Base-by-base conservation (phyloP, 23 tunicate species). In the Aplidium turbinatum region DNA sequence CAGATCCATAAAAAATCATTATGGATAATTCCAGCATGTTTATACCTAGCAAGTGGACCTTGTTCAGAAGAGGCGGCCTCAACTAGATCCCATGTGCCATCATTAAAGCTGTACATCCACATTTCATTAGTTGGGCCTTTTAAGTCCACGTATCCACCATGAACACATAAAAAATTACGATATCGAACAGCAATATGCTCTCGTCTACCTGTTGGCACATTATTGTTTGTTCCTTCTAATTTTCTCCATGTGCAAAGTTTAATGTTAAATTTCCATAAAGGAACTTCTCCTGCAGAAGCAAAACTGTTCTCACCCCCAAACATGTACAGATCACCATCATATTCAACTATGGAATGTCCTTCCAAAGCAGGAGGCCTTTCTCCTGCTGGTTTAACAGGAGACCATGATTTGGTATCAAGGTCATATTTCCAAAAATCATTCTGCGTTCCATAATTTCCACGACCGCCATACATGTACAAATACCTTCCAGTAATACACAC, bases 231-330 rank as follows among this genome's bases (percentile, higher is more conserved):
- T n/a, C 6, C 22, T 3, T 38, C 24, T 27, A 66, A 47, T 64
- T 90, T 90, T 26, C 33, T 39, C 97, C 97, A 90, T 4, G 18
- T 26, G 21, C 51, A 3, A 16, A 30, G 39, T 18, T 38, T 45
- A 23, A 70, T 63, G 58, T 72, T 38, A 50, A 63, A 90, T 19
- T 21, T 46, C 97, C 97, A 90, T 32, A 90, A 53, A 1, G 97
- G 97, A 32, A 68, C 54, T 78, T 90, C 97, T 20, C 48, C 82
- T 1, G 90, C 85, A 30, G 81, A 68, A 16, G 90, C 85, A 71
- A 90, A 83, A 34, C 90, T 72, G 30, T 53, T 78, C 54, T 90
- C 97, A 3, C 97, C 97, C 21, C 97, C 97, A 72, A 90, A 90
- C 50, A 83, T 34, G 57, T 83, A 90, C 0, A 83, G 53, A 31